Evolutionary conservation across 2,888 invertebrate species (phyloP), one percentile per base, ranked within the genome.

Genomic region (Sphinx pinastri): DNA sequence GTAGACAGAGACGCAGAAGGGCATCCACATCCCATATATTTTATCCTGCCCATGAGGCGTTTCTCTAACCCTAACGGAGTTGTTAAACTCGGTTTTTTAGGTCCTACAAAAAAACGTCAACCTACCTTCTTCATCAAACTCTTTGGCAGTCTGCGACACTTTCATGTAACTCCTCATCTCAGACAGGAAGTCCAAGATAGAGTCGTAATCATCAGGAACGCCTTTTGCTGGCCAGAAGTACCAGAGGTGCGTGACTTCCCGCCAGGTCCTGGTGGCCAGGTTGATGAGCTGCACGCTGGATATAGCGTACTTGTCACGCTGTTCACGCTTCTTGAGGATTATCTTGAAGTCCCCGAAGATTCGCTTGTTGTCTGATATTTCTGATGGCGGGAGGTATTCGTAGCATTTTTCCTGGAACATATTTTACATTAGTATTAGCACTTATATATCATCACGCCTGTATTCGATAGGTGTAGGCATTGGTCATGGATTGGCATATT

Each of bases 221-320:
- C 98, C 98, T 74, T 96, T 96, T n/a, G 96, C 95, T 0, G 99
- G 98, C 99, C 99, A 99, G 83, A 98, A 96, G 93, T 98, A 98
- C 98, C 99, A 99, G 82, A 98, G 96, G 84, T 99, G 99, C 0
- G 96, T 97, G 70, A 99, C 95, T 87, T 99, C 98, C 59, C 98
- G 93, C 95, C 97, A 97, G 73, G 97, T 96, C 86, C 97, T 97
- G 63, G 97, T 97, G 75, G 96, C 95, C 88, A 97, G 93, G 87
- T 97, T 97, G 94, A 98, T 97, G 2, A 99, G 92, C 86, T 98
- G 97, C 19, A 99, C 94, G 77, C 95, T 96, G 38, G 98, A 98
- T 71, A 98, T 96, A 67, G 98, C 97, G 87, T 98, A 99, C 88
- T 98, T 98, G 84, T 98, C 98, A 81, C 97, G 96, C 75, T 98